Percentiles rank a stretch among this genome's conserved stretches.
These are phyloP conservation scores for Brachionus angularis DNA, from an alignment of 1,140 invertebrate species.

Conservation along the genomic window DNA sequence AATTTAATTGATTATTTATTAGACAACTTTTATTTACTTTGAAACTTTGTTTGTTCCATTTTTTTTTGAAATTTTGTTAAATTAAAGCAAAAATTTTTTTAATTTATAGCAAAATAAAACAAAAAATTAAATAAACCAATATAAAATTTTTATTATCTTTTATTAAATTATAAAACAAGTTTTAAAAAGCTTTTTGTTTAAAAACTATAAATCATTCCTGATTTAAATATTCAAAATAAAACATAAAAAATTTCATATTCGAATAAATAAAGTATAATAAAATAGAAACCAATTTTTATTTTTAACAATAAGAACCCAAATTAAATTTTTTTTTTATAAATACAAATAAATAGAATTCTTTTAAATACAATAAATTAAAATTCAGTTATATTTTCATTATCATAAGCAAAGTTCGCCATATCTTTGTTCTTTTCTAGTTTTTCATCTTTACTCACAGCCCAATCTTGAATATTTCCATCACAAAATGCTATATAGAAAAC, in stretches of 20 bases:
- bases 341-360: neutral
- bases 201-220: no score
- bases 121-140: no score
- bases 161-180: no score
- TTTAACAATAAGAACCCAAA: neutral
- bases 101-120: no score
- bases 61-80: no score
- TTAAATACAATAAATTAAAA: neutral
- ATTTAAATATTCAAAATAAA: no score
- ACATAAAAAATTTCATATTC: no score
- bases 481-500: conserved; percentile 11
- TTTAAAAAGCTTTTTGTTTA: no score
- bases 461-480: conserved; percentile 24
- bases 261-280: no score
- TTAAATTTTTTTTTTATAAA: neutral
- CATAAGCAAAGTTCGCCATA: neutral
- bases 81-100: no score
- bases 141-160: no score
- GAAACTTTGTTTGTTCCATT: neutral
- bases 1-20: neutral
- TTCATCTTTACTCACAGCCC: conserved; percentile 22
- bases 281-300: no score
- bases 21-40: neutral
- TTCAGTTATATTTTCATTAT: conserved; percentile 1
- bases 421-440: neutral